Conservation (phyloP, 2,888 invertebrate genomes). For the Drosophila atroscutellata region DNA sequence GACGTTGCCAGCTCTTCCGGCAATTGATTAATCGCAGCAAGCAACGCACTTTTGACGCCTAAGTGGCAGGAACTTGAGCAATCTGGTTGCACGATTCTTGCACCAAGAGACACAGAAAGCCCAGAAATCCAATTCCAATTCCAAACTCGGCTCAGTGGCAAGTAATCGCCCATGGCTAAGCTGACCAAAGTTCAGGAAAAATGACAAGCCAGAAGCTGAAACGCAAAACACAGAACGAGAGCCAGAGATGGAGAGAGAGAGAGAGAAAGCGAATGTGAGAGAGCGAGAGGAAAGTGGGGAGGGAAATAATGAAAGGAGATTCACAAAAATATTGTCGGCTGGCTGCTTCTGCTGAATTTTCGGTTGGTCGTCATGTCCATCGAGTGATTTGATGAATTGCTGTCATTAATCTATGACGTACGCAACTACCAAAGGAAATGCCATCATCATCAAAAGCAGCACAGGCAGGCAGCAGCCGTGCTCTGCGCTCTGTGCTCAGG, state of each 20-base stretch:
- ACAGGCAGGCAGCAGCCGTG: slow-evolving; percentile 66
- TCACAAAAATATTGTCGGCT: slow-evolving; percentile 61
- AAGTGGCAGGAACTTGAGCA: slow-evolving; percentile 60
- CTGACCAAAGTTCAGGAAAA: slow-evolving; percentile 22
- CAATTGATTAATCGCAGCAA: slow-evolving; percentile 71
- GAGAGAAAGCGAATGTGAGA: neutral
- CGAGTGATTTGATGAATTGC: slow-evolving; percentile 85
- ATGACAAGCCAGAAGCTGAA: slow-evolving; percentile 42
- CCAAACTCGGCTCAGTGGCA: slow-evolving; percentile 15
- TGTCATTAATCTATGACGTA: slow-evolving; percentile 86
- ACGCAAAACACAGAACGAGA: slow-evolving; percentile 34
- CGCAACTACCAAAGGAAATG: slow-evolving; percentile 84
- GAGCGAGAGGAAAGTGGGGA: neutral
- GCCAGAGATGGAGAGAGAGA: slow-evolving; percentile 22
- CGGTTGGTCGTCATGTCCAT: slow-evolving; percentile 84
- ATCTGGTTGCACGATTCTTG: slow-evolving; percentile 39
- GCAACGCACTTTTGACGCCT: slow-evolving; percentile 66
- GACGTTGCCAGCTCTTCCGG: slow-evolving; percentile 70
- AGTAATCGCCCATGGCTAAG: slow-evolving; percentile 31
- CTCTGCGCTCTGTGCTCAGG: slow-evolving; percentile 31
- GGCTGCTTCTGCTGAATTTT: slow-evolving; percentile 73
- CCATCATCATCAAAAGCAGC: slow-evolving; percentile 82
- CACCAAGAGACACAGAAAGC: neutral
- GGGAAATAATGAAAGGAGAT: slow-evolving; percentile 45
- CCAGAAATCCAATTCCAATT: slow-evolving; percentile 14